Conservation (phyloP, 2,113 vertebrate species). For the Pungitius pungitius region DNA sequence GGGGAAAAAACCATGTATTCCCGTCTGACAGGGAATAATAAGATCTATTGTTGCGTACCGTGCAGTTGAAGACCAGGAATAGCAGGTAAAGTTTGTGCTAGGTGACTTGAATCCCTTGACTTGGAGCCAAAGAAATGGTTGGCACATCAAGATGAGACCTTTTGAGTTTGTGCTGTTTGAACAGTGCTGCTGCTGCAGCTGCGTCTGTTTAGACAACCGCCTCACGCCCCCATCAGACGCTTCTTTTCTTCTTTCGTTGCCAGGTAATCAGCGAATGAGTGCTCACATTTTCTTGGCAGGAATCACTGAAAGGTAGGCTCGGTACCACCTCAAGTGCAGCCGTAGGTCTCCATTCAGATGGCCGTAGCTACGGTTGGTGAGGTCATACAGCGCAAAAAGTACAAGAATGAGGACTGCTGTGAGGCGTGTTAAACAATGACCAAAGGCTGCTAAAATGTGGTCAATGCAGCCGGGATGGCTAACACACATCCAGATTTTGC, state of each 20-base stretch:
- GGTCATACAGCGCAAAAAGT: too few species aligned
- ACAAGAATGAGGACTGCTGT: too few species aligned
- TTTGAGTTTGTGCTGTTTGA: constrained; percentile 39
- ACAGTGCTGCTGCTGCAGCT: constrained; percentile 18
- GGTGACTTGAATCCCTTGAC: constrained; percentile 69
- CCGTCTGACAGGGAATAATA: constrained; percentile 19
- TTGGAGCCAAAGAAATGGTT: constrained; percentile 68
- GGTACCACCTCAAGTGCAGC: too few species aligned
- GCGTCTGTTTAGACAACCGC: constrained; percentile 20
- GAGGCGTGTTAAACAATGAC: not conserved
- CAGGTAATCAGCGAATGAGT: not conserved
- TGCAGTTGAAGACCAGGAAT: constrained; percentile 40
- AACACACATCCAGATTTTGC: constrained; percentile 21
- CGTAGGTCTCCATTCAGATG: too few species aligned
- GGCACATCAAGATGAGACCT: constrained; percentile 68
- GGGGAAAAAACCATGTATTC: constrained; percentile 49
- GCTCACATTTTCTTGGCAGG: not conserved
- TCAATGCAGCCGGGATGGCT: not conserved
- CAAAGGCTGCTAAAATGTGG: not conserved
- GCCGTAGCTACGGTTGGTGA: not conserved
- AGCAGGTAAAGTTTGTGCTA: constrained; percentile 52
- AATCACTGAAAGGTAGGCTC: too few species aligned
- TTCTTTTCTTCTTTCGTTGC: not conserved
- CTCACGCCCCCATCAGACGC: not conserved
- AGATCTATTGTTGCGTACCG: not conserved